phyloP scores from a whole-genome alignment of 2,113 vertebrate genomes.

The Pelmatolapia mariae region DNA sequence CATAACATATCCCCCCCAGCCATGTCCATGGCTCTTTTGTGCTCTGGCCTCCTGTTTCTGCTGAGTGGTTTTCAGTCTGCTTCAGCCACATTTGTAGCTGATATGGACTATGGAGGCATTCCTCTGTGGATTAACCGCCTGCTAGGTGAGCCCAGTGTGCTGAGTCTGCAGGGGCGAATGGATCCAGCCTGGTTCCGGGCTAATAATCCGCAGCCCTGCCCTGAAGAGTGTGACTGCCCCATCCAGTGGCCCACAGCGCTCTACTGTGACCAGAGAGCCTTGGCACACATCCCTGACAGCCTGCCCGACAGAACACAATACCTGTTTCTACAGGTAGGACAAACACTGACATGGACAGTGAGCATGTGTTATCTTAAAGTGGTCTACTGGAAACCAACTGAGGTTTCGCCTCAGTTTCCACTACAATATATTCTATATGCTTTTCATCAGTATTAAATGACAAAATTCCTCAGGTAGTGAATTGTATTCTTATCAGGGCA shows the following conservation, averaged over 20 bases:
- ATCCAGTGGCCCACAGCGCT: conserved; percentile 73
- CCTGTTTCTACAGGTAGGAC: conserved; percentile 68
- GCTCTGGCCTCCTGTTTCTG: background rate
- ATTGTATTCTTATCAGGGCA: conserved; percentile 43
- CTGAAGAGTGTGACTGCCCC: conserved; percentile 68
- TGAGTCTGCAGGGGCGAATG: conserved; percentile 66
- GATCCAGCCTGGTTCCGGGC: conserved; percentile 57
- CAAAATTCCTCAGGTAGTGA: background rate
- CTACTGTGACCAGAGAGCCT: conserved; percentile 69
- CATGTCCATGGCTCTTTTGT: conserved; percentile 23
- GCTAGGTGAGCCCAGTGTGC: conserved; percentile 71
- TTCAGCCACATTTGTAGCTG: background rate
- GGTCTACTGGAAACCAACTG: background rate
- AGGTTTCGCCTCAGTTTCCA: background rate
- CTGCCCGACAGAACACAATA: conserved; percentile 64
- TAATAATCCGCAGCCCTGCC: conserved; percentile 60
- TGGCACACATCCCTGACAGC: conserved; percentile 29
- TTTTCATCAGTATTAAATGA: background rate
- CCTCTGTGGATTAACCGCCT: conserved; percentile 71
- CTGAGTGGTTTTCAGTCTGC: conserved; percentile 4
- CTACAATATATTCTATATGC: background rate
- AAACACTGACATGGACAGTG: background rate
- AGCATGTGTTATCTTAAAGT: background rate
- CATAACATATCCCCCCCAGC: background rate
- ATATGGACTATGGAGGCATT: conserved; percentile 70